Evolutionary conservation across 2,888 invertebrate genomes (phyloP).

Genomic region (Caprella mutica): DNA sequence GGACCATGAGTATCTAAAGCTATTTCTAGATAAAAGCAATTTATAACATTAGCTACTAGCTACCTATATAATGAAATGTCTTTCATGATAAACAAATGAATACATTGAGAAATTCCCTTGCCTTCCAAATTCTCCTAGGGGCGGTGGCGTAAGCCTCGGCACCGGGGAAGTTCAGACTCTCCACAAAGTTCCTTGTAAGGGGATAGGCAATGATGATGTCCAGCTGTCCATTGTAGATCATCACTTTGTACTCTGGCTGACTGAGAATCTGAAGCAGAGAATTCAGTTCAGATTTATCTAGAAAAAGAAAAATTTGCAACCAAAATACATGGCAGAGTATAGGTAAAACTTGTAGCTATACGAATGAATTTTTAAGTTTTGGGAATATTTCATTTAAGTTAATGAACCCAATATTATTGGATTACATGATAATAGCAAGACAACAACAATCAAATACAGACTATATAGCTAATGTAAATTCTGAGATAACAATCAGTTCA

Average conservation of each 20-base stretch:
- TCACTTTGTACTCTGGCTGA: constrained; percentile 49
- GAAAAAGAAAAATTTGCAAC: too few species aligned
- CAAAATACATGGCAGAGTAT: too few species aligned
- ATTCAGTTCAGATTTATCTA: too few species aligned
- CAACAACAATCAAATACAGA: neutral
- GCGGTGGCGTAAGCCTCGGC: constrained; percentile 55
- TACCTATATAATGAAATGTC: too few species aligned
- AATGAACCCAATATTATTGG: neutral
- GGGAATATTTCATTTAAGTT: too few species aligned
- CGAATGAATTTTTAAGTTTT: too few species aligned
- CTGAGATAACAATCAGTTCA: too few species aligned
- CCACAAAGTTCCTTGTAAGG: constrained; percentile 64
- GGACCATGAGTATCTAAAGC: neutral
- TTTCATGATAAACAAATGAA: too few species aligned
- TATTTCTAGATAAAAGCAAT: neutral
- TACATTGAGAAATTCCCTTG: too few species aligned
- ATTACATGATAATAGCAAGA: neutral
- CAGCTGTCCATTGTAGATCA: constrained; percentile 79
- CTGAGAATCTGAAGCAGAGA: constrained; percentile 37
- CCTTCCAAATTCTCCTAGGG: constrained; percentile 54
- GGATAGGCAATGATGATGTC: constrained; percentile 86
- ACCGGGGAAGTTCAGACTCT: constrained; percentile 56
- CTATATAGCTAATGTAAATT: too few species aligned
- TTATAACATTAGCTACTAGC: too few species aligned
- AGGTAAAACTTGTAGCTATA: too few species aligned